Evolutionary conservation across 2,888 invertebrate species (phyloP).

Genomic region (Sicus ferrugineus): DNA sequence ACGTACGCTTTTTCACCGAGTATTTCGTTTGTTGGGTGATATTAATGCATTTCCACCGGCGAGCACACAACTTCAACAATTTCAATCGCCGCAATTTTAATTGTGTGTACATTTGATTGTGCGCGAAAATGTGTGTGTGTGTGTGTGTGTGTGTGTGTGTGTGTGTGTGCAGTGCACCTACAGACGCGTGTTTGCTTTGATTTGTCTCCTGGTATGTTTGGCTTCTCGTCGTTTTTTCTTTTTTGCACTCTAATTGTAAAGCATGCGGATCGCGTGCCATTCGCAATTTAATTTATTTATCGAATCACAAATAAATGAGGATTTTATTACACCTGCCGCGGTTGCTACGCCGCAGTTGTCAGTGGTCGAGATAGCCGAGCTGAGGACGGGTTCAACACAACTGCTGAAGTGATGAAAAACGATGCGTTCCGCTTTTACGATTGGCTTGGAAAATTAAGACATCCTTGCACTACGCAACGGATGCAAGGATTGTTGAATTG

Average conservation of each 20-base stretch:
- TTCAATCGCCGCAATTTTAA: constrained; percentile 21
- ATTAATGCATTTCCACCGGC: constrained; percentile 22
- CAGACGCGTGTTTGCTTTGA: constrained; percentile 34
- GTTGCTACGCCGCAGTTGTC: too few species aligned
- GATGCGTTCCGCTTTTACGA: too few species aligned
- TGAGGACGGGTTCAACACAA: neutral
- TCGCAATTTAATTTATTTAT: constrained; percentile 46
- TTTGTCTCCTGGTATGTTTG: constrained; percentile 35
- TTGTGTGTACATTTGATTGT: neutral
- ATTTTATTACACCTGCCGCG: constrained; percentile 43
- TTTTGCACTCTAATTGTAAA: constrained; percentile 40
- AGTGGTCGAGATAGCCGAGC: too few species aligned
- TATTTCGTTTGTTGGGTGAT: too few species aligned
- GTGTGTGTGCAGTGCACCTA: neutral
- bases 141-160: neutral
- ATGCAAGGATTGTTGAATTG: too few species aligned
- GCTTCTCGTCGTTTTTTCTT: constrained; percentile 16
- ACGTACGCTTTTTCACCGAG: too few species aligned
- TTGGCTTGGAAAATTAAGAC: too few species aligned
- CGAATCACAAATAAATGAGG: constrained; percentile 46
- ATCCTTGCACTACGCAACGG: too few species aligned
- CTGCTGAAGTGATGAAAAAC: constrained; percentile 5
- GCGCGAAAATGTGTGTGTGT: neutral
- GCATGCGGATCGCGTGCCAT: constrained; percentile 48
- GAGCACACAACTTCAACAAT: constrained; percentile 24